A percentile compares a stretch with the other conserved stretches of the same genome.
These are phyloP conservation scores for Drosophila anceps DNA, from an alignment of 2,888 invertebrate genomes.

Conservation along the genomic window DNA sequence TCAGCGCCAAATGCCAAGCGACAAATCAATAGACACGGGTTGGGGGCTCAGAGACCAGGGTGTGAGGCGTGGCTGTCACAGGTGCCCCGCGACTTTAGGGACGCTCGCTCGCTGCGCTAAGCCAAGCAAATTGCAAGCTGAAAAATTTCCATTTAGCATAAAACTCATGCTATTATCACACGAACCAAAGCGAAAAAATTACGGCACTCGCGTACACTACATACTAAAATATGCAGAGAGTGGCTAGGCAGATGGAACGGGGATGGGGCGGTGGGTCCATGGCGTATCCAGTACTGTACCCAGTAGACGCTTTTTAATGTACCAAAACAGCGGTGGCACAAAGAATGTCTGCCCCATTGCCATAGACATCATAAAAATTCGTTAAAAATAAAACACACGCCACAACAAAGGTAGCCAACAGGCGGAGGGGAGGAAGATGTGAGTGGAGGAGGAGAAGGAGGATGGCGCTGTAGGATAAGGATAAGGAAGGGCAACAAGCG, in stretches of 20 bases:
- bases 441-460: not conserved
- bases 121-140: conserved; percentile 71
- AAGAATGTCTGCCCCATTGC: conserved; percentile 78
- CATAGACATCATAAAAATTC: conserved; percentile 82
- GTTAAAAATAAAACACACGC: conserved; percentile 71
- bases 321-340: conserved; percentile 66
- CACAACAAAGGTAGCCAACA: conserved; percentile 61
- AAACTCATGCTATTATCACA: conserved; percentile 74
- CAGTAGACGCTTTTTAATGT: conserved; percentile 80
- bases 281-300: conserved; percentile 42
- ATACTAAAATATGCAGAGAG: conserved; percentile 73
- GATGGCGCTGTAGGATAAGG: not conserved
- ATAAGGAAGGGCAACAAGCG: conserved; percentile 28
- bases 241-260: not conserved
- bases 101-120: conserved; percentile 41
- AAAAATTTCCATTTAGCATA: conserved; percentile 82
- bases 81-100: conserved; percentile 27
- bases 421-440: not conserved
- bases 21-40: conserved; percentile 73
- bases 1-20: conserved; percentile 50
- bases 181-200: conserved; percentile 57
- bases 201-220: conserved; percentile 74
- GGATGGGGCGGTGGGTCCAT: not conserved
- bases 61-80: conserved; percentile 18
- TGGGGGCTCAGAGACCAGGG: not conserved